Conservation (phyloP, 2,797 vertebrate species). For the Buphagus erythrorhynchus region DNA sequence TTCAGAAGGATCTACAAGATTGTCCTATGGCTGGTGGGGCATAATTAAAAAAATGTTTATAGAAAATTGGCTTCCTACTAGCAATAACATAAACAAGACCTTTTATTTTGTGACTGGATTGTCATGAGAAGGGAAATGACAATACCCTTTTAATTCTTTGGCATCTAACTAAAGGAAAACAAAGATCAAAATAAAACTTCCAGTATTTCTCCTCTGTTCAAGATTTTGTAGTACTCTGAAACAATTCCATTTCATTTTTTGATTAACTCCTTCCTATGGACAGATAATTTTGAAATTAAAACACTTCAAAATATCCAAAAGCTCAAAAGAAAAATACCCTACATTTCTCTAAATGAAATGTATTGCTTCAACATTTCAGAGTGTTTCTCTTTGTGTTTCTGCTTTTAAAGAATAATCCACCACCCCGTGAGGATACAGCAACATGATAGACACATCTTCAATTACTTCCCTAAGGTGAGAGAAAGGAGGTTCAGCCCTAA, state of each 20-base stretch:
- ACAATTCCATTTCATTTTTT: not conserved
- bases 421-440: not conserved
- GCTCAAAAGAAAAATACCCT: not conserved
- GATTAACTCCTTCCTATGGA: not conserved
- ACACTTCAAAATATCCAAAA: not conserved
- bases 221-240: not conserved
- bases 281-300: not conserved
- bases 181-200: not conserved
- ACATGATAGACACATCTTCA: not conserved
- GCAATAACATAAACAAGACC: not conserved
- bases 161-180: not conserved
- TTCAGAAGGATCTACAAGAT: not conserved
- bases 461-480: slow-evolving; percentile 32
- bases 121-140: not conserved
- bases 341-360: not conserved
- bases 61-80: not conserved
- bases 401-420: not conserved
- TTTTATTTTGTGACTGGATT: not conserved
- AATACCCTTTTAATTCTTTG: not conserved
- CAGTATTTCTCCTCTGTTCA: not conserved
- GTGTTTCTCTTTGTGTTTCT: not conserved
- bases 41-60: not conserved
- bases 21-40: not conserved
- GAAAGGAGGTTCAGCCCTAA: not conserved
- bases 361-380: not conserved